Percentiles rank a stretch among this genome's conserved stretches.
Conservation (phyloP, 2,113 vertebrate species). For the Canis aureus region DNA sequence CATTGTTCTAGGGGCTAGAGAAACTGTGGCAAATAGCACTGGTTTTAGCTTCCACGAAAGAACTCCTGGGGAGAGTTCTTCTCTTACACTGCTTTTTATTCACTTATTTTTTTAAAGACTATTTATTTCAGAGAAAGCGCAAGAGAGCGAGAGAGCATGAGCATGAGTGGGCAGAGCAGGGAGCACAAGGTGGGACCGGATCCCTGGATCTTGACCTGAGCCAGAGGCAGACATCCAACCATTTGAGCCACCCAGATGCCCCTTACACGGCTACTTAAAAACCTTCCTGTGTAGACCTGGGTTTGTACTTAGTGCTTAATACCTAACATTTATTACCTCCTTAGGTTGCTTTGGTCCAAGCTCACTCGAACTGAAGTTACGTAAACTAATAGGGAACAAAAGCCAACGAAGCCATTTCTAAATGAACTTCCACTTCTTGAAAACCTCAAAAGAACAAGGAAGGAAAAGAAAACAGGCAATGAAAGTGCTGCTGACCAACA, state of each 20-base stretch:
- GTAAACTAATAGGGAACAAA: slow-evolving; percentile 71
- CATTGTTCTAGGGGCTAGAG: background rate
- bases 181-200: too few species aligned
- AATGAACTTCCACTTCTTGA: slow-evolving; percentile 84
- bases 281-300: background rate
- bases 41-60: slow-evolving; percentile 4
- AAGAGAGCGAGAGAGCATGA: too few species aligned
- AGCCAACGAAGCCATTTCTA: slow-evolving; percentile 77
- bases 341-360: slow-evolving; percentile 4
- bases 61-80: background rate
- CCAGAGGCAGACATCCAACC: too few species aligned
- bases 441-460: slow-evolving; percentile 81
- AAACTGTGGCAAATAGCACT: background rate
- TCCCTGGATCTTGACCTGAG: too few species aligned
- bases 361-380: slow-evolving; percentile 55
- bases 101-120: too few species aligned
- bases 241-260: too few species aligned
- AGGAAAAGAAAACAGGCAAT: slow-evolving; percentile 79
- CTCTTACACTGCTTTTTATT: background rate
- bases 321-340: background rate
- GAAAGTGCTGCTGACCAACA: slow-evolving; percentile 77
- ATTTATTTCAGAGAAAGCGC: too few species aligned
- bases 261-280: background rate
- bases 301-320: background rate
- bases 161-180: too few species aligned